A percentile compares a stretch with the other conserved stretches of the same genome.
phyloP scores from a whole-genome alignment of 2,888 invertebrate species.

The Tenthredo amoena region DNA sequence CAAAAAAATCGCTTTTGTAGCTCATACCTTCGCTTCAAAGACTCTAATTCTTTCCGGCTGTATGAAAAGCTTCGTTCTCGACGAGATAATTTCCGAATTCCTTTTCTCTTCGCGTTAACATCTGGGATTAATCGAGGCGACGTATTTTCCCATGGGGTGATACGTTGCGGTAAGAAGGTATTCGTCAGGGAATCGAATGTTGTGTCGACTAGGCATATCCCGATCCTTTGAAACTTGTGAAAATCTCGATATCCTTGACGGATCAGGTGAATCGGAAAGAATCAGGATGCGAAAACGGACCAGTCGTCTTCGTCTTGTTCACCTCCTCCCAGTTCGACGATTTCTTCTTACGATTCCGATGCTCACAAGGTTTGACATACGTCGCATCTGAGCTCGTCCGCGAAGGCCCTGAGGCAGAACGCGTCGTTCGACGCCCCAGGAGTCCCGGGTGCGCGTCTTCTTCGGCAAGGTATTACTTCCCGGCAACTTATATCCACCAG shows the following conservation, averaged over 20 bases:
- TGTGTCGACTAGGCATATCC: not conserved
- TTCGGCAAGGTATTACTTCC: constrained; percentile 60
- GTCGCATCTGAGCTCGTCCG: constrained; percentile 67
- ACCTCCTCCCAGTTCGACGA: constrained; percentile 17
- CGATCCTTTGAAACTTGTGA: not conserved
- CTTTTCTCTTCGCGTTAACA: not conserved
- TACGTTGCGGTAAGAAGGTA: not conserved
- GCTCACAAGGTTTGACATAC: constrained; percentile 70
- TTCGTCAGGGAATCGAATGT: not conserved
- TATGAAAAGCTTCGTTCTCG: not conserved
- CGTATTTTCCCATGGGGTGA: not conserved
- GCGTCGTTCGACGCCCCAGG: constrained; percentile 58
- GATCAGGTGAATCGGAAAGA: not conserved
- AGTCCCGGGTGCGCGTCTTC: not conserved
- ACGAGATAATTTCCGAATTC: not conserved
- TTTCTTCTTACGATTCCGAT: constrained; percentile 65
- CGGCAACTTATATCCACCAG: constrained; percentile 56
- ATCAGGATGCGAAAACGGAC: not conserved
- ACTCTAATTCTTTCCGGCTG: not conserved
- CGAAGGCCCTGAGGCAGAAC: constrained; percentile 68
- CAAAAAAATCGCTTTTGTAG: not conserved
- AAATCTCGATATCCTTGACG: not conserved
- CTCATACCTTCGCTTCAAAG: not conserved
- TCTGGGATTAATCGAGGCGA: not conserved
- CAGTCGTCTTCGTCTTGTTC: not conserved